Percentiles rank a stretch among this genome's conserved stretches.
Evolutionary conservation across 2,888 invertebrate genomes (phyloP).

Genomic region (Hybos culiciformis): DNA sequence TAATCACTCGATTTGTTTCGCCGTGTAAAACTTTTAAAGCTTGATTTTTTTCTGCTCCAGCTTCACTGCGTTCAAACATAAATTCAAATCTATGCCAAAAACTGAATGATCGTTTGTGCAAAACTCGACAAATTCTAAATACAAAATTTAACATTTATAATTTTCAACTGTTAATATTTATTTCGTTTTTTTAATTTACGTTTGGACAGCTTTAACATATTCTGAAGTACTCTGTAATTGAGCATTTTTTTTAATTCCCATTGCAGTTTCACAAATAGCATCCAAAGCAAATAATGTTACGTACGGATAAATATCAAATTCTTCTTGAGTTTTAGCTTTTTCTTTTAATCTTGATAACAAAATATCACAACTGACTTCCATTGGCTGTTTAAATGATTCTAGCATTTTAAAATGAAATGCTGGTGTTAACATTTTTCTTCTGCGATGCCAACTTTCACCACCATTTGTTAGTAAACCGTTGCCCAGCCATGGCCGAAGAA

Average conservation of each 20-base stretch:
- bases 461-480: conserved; percentile 29
- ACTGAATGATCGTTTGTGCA: background rate
- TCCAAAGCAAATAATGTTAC: conserved; percentile 37
- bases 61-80: conserved; percentile 19
- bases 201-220: conserved; percentile 57
- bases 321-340: conserved; percentile 31
- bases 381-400: conserved; percentile 55
- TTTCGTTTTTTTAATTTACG: too few relatives aligned
- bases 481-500: conserved; percentile 28
- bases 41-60: conserved; percentile 18
- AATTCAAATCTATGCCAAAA: conserved; percentile 4
- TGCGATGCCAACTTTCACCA: conserved; percentile 46
- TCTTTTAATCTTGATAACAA: conserved; percentile 36
- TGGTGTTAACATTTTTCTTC: conserved; percentile 62
- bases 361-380: conserved; percentile 49
- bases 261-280: conserved; percentile 51
- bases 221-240: conserved; percentile 51
- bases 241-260: conserved; percentile 64
- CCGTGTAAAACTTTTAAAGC: conserved; percentile 24
- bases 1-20: conserved; percentile 29
- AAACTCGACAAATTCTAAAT: background rate
- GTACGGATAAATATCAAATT: conserved; percentile 44
- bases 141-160: too few relatives aligned
- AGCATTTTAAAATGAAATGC: conserved; percentile 70
- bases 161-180: too few relatives aligned